A percentile compares a stretch with the other conserved stretches of the same genome.
Evolutionary conservation across 2,888 invertebrate species (phyloP).

Genomic region (Spialia ferax): DNA sequence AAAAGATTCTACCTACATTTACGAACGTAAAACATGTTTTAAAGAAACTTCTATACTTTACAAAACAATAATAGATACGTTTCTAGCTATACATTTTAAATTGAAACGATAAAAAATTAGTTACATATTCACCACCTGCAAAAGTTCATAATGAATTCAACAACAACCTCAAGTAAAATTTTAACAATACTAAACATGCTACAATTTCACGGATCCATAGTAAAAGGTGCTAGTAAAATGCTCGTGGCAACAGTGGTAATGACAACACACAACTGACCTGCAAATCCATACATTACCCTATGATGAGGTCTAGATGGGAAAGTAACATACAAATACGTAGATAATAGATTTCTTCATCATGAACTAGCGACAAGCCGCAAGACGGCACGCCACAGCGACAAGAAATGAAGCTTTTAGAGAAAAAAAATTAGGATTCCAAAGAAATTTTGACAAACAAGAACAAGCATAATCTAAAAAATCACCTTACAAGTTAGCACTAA

Average conservation of each 20-base stretch:
- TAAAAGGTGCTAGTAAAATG: constrained; percentile 57
- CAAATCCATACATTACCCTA: constrained; percentile 35
- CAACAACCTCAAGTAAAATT: neutral
- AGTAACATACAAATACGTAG: constrained; percentile 31
- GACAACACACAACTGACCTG: constrained; percentile 52
- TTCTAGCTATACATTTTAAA: neutral
- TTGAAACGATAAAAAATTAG: neutral
- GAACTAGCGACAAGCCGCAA: constrained; percentile 49
- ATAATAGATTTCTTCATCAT: constrained; percentile 29
- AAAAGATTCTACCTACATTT: no score
- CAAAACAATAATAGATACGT: neutral
- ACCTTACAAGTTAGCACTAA: constrained; percentile 24
- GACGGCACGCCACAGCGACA: constrained; percentile 48
- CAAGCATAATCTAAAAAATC: constrained; percentile 22
- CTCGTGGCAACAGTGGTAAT: constrained; percentile 53
- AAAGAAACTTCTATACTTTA: neutral
- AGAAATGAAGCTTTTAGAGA: constrained; percentile 25
- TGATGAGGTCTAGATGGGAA: constrained; percentile 36
- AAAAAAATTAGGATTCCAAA: constrained; percentile 17
- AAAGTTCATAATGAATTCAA: constrained; percentile 11
- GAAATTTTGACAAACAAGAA: constrained; percentile 41
- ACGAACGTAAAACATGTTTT: neutral
- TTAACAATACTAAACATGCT: constrained; percentile 46
- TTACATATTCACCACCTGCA: constrained; percentile 23
- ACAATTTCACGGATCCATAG: constrained; percentile 52